Evolutionary conservation across 2,797 vertebrate genomes (phyloP).

Genomic region (Cuniculus paca): DNA sequence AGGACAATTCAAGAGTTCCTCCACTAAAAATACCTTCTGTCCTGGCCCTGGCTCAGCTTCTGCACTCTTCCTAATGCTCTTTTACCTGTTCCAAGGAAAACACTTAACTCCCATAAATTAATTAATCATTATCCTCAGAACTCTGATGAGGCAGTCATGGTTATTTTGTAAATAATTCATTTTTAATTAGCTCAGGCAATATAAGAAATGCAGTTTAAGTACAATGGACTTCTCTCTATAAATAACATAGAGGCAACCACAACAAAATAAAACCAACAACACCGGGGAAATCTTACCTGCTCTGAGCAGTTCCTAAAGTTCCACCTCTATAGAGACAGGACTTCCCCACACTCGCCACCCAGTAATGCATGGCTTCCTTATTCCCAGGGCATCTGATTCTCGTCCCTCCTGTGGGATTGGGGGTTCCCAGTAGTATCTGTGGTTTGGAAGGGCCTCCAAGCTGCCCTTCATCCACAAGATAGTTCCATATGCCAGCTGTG

Average conservation of each 20-base stretch:
- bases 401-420: background rate
- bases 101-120: background rate
- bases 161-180: background rate
- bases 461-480: background rate
- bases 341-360: background rate
- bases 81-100: background rate
- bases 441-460: background rate
- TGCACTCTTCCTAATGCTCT: background rate
- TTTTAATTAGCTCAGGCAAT: background rate
- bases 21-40: background rate
- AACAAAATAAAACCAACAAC: background rate
- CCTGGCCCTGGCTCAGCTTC: background rate
- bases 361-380: rapidly evolving
- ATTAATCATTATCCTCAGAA: background rate
- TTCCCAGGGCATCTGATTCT: background rate
- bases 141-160: background rate
- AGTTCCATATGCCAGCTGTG: background rate
- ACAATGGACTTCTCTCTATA: background rate
- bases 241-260: background rate
- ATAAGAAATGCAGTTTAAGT: background rate
- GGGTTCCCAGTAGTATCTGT: background rate
- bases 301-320: background rate
- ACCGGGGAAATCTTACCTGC: background rate
- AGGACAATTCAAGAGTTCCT: background rate
- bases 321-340: background rate